Evolutionary conservation across 2,888 invertebrate genomes (phyloP), one percentile per base, ranked within the genome.

Genomic region (Biston betularia): DNA sequence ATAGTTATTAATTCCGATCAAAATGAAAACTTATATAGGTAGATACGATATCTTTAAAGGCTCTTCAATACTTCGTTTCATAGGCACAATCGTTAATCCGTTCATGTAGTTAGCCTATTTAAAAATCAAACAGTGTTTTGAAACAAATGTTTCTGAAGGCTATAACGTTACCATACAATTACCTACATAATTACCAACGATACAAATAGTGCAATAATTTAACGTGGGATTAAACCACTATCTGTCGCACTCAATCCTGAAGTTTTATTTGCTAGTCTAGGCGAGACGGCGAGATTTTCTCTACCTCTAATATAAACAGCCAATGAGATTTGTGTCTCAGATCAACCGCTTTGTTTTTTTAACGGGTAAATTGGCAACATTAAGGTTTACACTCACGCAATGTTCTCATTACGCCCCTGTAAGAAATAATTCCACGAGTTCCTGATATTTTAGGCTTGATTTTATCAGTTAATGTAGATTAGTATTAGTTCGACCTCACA

Each of bases 111-210:
- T 24, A 24, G 24, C 24, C 24, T 24, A 24, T 24, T 24, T 24
- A 44, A 44, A 6, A 12, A 46, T 15, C 46, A 14, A 33, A 54
- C 15, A 54, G 24, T 54, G 12, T 54, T 44, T 2, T 24, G 33
- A 42, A 42, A 33, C 42, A 44, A 54, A 54, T 42, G 24, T 33
- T 33, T 7, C n/a, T 24, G 9, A 42, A 54, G 42, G 54, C 42
- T 24, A 9, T 55, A 60, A 56, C 52, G 15, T 66, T 58, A 58
- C 57, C 53, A 54, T 66, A 62, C 62, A 45, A 45, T 57, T 67
- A 63, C 67, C 63, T 67, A 67, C 67, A 59, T 62, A 58, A 62
- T 55, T 63, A 67, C 59, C 63, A 67, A 68, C 67, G 59, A 55
- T 55, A 68, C 59, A 56, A 62, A 67, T 50, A 50, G 67, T 63